These are phyloP conservation scores for Liopterus haemorrhoidalis DNA, from an alignment of 2,888 invertebrate genomes.

Conservation along the genomic window DNA sequence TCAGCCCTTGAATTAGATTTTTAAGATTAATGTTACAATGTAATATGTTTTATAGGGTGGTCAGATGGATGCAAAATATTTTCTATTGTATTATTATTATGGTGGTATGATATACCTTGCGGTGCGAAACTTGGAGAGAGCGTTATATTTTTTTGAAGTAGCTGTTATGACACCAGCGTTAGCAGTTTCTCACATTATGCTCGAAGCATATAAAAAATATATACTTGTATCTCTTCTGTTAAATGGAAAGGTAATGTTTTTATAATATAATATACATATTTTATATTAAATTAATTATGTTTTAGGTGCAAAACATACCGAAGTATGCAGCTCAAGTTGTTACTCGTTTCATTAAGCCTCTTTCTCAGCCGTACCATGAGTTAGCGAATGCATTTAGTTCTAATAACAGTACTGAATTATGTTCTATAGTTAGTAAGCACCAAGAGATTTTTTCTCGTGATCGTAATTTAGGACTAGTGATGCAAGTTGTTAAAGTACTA, in stretches of 20 bases:
- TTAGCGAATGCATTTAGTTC: constrained; percentile 74
- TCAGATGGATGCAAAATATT: constrained; percentile 80
- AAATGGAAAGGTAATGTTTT: constrained; percentile 71
- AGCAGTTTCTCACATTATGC: constrained; percentile 93
- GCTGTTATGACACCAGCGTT: constrained; percentile 91
- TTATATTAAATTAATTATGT: constrained; percentile 23
- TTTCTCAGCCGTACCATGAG: constrained; percentile 84
- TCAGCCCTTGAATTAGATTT: neutral
- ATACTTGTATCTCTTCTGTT: constrained; percentile 86
- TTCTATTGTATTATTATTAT: constrained; percentile 92
- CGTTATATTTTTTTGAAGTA: constrained; percentile 92
- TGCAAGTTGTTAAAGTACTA: constrained; percentile 80
- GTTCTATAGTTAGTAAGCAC: constrained; percentile 66
- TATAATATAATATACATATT: neutral
- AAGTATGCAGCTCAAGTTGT: constrained; percentile 91
- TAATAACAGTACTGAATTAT: constrained; percentile 66
- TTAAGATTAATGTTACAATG: neutral
- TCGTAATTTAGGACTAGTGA: constrained; percentile 71
- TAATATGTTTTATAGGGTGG: constrained; percentile 51
- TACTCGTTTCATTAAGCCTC: constrained; percentile 73
- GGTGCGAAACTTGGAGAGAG: constrained; percentile 86
- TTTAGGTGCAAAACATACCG: constrained; percentile 60
- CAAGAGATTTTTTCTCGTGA: constrained; percentile 74
- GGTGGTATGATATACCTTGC: constrained; percentile 97
- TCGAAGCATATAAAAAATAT: constrained; percentile 96